Conservation (phyloP, 1,140 invertebrate species). For the Drosophila punjabiensis region DNA sequence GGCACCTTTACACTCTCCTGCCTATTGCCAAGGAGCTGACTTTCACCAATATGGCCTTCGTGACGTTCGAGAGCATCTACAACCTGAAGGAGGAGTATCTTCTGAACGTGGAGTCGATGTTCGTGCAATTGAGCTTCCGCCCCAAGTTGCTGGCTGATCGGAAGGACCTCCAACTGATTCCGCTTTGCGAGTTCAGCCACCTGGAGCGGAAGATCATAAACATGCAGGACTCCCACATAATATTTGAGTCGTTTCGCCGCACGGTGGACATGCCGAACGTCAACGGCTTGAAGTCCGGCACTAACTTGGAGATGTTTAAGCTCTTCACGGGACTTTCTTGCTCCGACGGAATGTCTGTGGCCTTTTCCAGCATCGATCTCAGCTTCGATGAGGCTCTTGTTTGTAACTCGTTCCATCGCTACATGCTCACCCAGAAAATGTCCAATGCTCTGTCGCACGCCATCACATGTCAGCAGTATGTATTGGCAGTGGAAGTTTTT, state of each 20-base stretch:
- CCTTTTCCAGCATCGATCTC: constrained; percentile 40
- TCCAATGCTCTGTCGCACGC: constrained; percentile 28
- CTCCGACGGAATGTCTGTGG: constrained; percentile 38
- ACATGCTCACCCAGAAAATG: constrained; percentile 54
- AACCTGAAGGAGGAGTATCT: constrained; percentile 48
- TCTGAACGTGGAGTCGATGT: constrained; percentile 22
- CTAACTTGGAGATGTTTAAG: constrained; percentile 49
- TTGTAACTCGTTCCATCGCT: constrained; percentile 73
- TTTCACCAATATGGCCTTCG: constrained; percentile 66
- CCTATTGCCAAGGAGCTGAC: constrained; percentile 66
- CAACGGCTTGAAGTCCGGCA: constrained; percentile 50
- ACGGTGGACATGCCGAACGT: constrained; percentile 2
- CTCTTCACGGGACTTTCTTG: constrained; percentile 43
- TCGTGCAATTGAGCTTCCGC: constrained; percentile 54
- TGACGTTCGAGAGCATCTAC: constrained; percentile 73
- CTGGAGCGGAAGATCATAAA: constrained; percentile 31
- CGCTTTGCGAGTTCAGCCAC: constrained; percentile 45
- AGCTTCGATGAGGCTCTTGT: constrained; percentile 43
- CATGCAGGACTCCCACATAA: constrained; percentile 27
- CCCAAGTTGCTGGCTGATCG: constrained; percentile 25
- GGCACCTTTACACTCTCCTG: constrained; percentile 74
- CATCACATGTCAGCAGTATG: constrained; percentile 30
- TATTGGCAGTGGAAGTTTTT: constrained; percentile 42
- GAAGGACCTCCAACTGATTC: constrained; percentile 42
- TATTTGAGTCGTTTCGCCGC: constrained; percentile 62